These are phyloP conservation scores for Nothocercus nigrocapillus DNA, from an alignment of 2,113 vertebrate genomes.

Conservation along the genomic window DNA sequence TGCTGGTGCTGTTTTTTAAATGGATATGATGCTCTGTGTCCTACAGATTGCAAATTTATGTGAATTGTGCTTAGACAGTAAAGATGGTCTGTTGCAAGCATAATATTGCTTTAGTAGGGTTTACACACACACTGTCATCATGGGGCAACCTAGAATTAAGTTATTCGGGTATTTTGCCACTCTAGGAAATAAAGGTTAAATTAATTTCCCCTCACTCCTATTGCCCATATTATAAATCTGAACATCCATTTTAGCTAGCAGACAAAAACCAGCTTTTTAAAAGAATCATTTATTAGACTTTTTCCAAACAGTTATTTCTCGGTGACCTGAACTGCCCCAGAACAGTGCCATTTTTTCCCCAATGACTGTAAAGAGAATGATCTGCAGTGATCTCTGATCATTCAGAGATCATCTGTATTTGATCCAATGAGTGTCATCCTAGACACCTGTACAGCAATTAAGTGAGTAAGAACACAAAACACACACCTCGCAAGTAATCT, in stretches of 20 bases:
- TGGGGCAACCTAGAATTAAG: conserved; percentile 28
- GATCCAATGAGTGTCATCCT: background rate
- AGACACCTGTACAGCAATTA: background rate
- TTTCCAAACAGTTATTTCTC: background rate
- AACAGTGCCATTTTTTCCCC: background rate
- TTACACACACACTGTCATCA: conserved; percentile 38
- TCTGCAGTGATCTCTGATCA: no score
- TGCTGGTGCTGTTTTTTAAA: background rate
- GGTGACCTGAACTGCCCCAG: background rate
- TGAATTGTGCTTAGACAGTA: background rate
- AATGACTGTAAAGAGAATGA: background rate
- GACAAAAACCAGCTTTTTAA: background rate
- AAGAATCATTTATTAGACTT: rapidly evolving
- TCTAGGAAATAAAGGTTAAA: background rate
- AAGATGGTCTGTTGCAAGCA: background rate
- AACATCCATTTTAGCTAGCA: background rate
- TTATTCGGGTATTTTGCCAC: background rate
- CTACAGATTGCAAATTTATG: background rate
- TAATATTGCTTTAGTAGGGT: background rate
- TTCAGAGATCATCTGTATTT: background rate
- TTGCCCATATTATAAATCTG: background rate
- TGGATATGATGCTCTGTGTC: background rate
- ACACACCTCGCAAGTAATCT: background rate
- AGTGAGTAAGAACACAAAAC: background rate
- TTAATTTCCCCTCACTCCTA: background rate